Conservation (phyloP, 2,888 invertebrate genomes). For the Dryobotodes eremita region DNA sequence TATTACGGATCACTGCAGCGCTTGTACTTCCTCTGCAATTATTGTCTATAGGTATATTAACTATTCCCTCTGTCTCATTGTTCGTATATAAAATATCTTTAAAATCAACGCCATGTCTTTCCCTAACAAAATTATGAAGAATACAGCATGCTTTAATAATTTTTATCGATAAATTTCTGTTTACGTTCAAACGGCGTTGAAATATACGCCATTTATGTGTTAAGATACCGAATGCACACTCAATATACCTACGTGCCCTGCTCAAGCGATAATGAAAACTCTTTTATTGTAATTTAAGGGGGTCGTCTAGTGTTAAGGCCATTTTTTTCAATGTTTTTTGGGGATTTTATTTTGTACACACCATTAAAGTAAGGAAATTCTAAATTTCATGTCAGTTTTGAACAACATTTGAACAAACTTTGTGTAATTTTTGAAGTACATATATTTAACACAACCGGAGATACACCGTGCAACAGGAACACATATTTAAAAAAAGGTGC, state of each 20-base stretch:
- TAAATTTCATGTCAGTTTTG: too few species aligned
- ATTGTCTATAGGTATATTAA: conserved; percentile 27
- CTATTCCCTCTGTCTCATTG: conserved; percentile 27
- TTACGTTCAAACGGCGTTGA: conserved; percentile 27
- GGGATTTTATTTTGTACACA: too few species aligned
- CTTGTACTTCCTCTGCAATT: conserved; percentile 26
- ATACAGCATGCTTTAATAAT: conserved; percentile 31
- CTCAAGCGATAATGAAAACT: conserved; percentile 42
- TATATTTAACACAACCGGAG: too few species aligned
- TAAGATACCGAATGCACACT: conserved; percentile 24
- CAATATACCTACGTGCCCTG: conserved; percentile 29
- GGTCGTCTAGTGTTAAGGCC: too few species aligned
- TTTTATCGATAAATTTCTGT: conserved; percentile 23
- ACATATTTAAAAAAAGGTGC: too few species aligned
- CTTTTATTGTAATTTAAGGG: conserved; percentile 31
- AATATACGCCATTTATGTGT: conserved; percentile 31
- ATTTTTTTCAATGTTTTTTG: too few species aligned
- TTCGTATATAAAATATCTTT: conserved; percentile 22
- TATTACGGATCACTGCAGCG: conserved; percentile 21
- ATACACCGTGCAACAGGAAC: too few species aligned
- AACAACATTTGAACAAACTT: too few species aligned
- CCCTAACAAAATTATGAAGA: conserved; percentile 25
- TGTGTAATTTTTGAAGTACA: too few species aligned
- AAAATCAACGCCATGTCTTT: conserved; percentile 25
- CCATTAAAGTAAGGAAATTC: too few species aligned